Percentiles rank a stretch among this genome's conserved stretches.
Conservation (phyloP, 2,113 vertebrate species). For the Vireo altiloquus region DNA sequence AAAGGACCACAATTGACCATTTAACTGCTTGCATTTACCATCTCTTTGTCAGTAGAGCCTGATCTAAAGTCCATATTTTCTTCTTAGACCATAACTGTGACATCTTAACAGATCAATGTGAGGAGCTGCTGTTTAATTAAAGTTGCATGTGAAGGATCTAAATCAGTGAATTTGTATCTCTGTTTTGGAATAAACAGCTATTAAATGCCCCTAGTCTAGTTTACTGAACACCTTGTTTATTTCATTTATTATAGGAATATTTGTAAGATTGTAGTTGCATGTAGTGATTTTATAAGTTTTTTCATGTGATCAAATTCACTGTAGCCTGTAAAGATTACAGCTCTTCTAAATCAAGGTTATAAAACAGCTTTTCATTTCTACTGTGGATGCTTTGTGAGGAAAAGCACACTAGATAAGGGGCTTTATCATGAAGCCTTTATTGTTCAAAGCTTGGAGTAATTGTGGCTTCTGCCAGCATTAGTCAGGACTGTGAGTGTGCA, state of each 20-base stretch:
- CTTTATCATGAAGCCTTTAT: neutral
- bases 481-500: neutral
- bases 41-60: neutral
- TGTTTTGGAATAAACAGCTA: neutral
- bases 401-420: neutral
- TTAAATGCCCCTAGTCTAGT: neutral
- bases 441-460: constrained; percentile 12
- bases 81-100: neutral
- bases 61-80: neutral
- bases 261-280: neutral
- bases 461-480: neutral
- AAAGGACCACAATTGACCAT: neutral
- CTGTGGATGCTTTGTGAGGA: neutral
- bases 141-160: neutral
- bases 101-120: neutral
- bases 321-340: neutral
- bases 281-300: neutral
- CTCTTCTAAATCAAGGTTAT: neutral
- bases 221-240: neutral
- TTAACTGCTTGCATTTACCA: too few species aligned
- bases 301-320: neutral
- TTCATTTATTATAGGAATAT: neutral
- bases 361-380: constrained; percentile 13
- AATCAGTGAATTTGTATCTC: neutral
- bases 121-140: constrained; percentile 3